phyloP scores from a whole-genome alignment of 2,113 vertebrate species.

The Sporophila hypoxantha region DNA sequence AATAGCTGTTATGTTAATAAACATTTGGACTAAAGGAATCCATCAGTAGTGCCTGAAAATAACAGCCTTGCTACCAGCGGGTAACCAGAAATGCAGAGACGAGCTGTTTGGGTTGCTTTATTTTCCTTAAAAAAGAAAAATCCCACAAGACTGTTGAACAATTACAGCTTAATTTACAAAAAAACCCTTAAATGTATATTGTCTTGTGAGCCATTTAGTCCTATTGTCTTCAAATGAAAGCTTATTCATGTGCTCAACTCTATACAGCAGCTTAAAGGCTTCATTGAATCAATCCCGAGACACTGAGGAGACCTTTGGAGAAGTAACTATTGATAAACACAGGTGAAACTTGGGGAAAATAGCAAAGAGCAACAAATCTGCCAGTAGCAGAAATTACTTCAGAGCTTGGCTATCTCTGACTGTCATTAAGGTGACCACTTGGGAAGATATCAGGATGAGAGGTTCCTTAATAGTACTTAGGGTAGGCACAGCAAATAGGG shows the following conservation, averaged over 20 bases:
- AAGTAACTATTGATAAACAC: conserved; percentile 23
- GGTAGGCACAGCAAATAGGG: neutral
- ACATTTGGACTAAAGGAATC: neutral
- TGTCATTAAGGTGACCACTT: neutral
- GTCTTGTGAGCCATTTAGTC: conserved; percentile 33
- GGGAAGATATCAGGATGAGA: neutral
- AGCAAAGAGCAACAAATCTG: neutral
- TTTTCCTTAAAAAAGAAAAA: neutral
- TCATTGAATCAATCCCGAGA: conserved; percentile 16
- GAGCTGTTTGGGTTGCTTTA: neutral
- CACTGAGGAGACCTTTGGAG: conserved; percentile 14
- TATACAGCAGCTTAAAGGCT: neutral
- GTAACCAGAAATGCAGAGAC: neutral
- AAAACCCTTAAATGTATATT: neutral
- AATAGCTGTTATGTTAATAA: conserved; percentile 19
- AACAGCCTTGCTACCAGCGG: neutral
- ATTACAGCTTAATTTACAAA: conserved; percentile 35
- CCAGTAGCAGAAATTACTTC: neutral
- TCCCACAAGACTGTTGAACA: neutral
- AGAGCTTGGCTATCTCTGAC: neutral
- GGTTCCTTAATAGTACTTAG: neutral
- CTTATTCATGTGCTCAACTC: neutral
- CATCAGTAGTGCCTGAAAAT: neutral
- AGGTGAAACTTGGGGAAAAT: conserved; percentile 5
- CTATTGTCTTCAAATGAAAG: conserved; percentile 32